Percentiles rank a stretch among this genome's conserved stretches.
Evolutionary conservation across 2,797 vertebrate genomes (phyloP).

Genomic region (Melanotaenia trifasciata): DNA sequence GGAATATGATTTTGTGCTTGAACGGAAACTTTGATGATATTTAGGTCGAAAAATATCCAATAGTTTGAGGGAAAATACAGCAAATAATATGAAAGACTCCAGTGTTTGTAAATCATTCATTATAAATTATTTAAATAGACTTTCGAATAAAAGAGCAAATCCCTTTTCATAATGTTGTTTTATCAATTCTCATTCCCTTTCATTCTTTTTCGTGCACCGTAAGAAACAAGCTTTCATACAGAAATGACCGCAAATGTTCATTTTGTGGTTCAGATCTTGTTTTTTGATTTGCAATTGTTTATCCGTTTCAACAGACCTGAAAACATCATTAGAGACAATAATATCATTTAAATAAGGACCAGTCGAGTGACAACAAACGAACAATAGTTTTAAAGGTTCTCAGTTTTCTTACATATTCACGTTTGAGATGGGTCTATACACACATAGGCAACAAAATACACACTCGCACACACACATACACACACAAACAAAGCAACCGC

Average conservation of each 20-base stretch:
- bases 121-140: too few species aligned
- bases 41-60: not conserved
- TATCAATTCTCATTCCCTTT: too few species aligned
- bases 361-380: not conserved
- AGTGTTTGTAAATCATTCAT: too few species aligned
- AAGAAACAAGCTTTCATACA: too few species aligned
- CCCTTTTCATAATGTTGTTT: too few species aligned
- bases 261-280: not conserved
- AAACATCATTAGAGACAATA: not conserved
- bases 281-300: not conserved
- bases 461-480: conserved; percentile 10
- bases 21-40: too few species aligned
- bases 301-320: not conserved
- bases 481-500: conserved; percentile 26
- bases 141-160: too few species aligned
- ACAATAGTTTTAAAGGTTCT: conserved; percentile 6
- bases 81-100: not conserved
- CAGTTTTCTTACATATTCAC: not conserved
- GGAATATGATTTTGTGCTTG: not conserved
- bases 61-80: not conserved
- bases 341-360: not conserved
- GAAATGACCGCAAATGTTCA: too few species aligned
- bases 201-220: too few species aligned
- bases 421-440: not conserved
- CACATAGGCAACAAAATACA: not conserved